Evolutionary conservation across 2,113 vertebrate genomes (phyloP).

Genomic region (Psephotus haematonotus): DNA sequence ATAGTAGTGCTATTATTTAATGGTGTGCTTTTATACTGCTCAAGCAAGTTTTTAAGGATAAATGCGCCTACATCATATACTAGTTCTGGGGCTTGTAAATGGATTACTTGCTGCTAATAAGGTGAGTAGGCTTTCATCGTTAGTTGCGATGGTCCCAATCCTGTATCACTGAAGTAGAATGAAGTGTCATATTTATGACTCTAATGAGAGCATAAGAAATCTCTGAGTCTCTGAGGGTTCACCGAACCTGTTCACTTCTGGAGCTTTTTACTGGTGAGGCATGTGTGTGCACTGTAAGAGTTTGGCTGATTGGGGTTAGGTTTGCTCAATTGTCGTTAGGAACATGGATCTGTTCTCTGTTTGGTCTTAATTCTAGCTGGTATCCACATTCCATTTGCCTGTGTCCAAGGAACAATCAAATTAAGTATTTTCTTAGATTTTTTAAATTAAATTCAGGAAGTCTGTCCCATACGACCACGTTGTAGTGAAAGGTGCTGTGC

Average conservation of each 20-base stretch:
- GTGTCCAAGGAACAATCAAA: neutral
- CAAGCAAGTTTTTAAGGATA: constrained; percentile 66
- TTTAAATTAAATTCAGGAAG: neutral
- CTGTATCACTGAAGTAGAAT: neutral
- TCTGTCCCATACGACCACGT: neutral
- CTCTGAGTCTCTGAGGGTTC: neutral
- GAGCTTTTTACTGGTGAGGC: neutral
- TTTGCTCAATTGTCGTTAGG: neutral
- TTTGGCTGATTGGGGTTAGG: neutral
- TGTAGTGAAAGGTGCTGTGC: neutral
- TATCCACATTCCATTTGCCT: neutral
- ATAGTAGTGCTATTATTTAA: constrained; percentile 67
- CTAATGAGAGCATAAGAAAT: neutral
- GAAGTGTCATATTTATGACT: neutral
- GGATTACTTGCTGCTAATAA: neutral
- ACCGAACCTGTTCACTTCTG: neutral
- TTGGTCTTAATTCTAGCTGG: neutral
- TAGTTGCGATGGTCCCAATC: neutral
- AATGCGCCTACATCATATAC: constrained; percentile 21
- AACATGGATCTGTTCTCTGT: neutral
- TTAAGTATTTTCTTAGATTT: neutral
- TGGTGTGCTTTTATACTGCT: constrained; percentile 51
- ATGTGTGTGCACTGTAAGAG: neutral
- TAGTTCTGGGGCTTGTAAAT: neutral
- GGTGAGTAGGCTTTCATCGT: neutral